Evolutionary conservation across 2,113 vertebrate genomes (phyloP), one percentile per base, ranked within the genome.

Genomic region (Plecturocebus donacophilus): DNA sequence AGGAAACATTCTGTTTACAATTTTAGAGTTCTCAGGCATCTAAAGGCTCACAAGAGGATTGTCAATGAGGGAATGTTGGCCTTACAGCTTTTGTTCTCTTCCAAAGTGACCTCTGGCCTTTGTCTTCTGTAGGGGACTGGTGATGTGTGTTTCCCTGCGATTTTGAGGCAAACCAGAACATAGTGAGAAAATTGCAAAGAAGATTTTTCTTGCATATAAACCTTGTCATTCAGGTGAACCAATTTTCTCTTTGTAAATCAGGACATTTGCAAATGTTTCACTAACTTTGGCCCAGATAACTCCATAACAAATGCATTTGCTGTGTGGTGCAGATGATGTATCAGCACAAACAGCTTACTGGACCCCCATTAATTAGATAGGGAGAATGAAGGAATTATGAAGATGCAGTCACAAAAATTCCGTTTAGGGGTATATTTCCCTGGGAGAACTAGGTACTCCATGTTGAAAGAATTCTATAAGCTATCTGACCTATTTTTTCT

Each of bases 151-250:
- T 95, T 92, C 84, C 66, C 61, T 56, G 68, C 42, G 32, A 52
- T 19, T 87, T 56, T 84, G 61, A 95, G 45, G 52, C 38, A 94
- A 83, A 0, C 0, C 68, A 82, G 45, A 85, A 93, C 88, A 91
- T 52, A 2, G 14, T 21, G 77, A 0, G 6, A 96, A 96, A 81
- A 92, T 91, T 96, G 77, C 73, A 97, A 96, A 87, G 49, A 71
- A 88, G 14, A 95, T 96, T 96, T 92, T 16, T 38, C 54, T 96
- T 52, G 16, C 84, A 84, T 58, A 84, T 45, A 95, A 97, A 95
- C 82, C 76, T 96, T 66, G 97, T 94, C 96, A 97, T 96, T 81
- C 96, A 96, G 89, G 94, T 98, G 92, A 97, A 96, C 95, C 96
- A 97, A 93, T 96, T 9, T 40, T 95, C 3, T 0, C 8, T 89